phyloP scores from a whole-genome alignment of 1,140 invertebrate genomes.

The Nautilus pompilius region DNA sequence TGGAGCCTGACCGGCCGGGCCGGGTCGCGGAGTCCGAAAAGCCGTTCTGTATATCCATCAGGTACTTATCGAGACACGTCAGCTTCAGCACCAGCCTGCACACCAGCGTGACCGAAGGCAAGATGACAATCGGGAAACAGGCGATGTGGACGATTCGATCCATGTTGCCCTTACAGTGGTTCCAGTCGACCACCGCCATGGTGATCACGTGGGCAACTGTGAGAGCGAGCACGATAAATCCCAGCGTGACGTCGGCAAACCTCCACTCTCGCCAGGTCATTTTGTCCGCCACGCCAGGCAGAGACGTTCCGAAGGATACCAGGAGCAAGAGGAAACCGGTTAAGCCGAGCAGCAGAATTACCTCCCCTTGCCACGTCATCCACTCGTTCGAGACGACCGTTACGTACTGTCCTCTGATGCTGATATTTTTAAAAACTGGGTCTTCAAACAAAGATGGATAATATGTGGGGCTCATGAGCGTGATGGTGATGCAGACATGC shows the following conservation, averaged over 20 bases:
- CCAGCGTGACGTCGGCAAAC: slow-evolving; percentile 41
- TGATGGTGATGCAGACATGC: slow-evolving; percentile 40
- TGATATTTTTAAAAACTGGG: no score
- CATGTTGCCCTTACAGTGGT: slow-evolving; percentile 17
- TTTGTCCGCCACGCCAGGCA: slow-evolving; percentile 36
- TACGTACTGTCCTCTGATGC: no score
- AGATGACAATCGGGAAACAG: slow-evolving; percentile 31
- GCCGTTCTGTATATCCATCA: slow-evolving; percentile 29
- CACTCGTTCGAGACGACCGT: slow-evolving; percentile 22
- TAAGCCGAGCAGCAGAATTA: slow-evolving; percentile 34
- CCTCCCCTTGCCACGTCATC: slow-evolving; percentile 48
- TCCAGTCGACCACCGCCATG: slow-evolving; percentile 38
- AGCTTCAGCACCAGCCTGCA: slow-evolving; percentile 30
- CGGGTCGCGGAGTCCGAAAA: no score
- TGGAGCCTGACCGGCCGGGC: no score
- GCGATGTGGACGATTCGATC: slow-evolving; percentile 31
- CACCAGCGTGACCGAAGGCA: slow-evolving; percentile 33
- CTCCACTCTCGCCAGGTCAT: slow-evolving; percentile 48
- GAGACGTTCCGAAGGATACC: slow-evolving; percentile 37
- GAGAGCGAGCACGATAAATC: slow-evolving; percentile 32
- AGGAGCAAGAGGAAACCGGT: slow-evolving; percentile 33
- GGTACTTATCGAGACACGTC: slow-evolving; percentile 24
- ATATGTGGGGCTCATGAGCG: slow-evolving; percentile 46
- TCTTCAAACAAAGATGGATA: slow-evolving; percentile 44
- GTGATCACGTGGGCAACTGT: slow-evolving; percentile 34